phyloP scores from a whole-genome alignment of 2,888 invertebrate genomes.

The Eupithecia pulchellata region DNA sequence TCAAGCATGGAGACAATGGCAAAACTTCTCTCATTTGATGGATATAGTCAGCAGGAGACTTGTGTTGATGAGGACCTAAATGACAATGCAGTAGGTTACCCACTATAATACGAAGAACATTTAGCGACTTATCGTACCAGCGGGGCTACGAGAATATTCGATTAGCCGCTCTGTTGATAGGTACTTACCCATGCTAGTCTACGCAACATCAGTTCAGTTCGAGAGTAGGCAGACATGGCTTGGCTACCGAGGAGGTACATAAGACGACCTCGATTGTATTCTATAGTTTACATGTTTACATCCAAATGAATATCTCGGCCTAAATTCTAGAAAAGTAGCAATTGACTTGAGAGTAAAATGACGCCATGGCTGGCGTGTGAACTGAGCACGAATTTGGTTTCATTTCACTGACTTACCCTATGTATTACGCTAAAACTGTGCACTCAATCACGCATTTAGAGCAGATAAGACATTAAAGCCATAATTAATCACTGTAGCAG shows the following conservation, averaged over 20 bases:
- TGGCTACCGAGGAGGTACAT: neutral
- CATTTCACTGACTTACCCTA: conserved; percentile 59
- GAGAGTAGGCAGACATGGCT: neutral
- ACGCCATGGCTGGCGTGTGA: conserved; percentile 33
- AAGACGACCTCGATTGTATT: neutral
- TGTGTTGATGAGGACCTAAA: neutral
- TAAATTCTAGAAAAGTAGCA: neutral
- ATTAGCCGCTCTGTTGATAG: neutral
- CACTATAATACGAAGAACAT: neutral
- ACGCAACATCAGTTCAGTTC: neutral
- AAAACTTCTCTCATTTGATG: neutral
- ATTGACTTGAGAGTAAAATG: conserved; percentile 10
- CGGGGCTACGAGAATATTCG: conserved; percentile 4
- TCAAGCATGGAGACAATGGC: neutral
- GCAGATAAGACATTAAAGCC: conserved; percentile 50
- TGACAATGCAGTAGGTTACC: neutral
- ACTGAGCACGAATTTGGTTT: conserved; percentile 19
- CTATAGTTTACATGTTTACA: neutral
- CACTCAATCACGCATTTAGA: conserved; percentile 50
- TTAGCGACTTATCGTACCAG: neutral
- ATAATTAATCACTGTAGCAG: conserved; percentile 55
- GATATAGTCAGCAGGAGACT: neutral
- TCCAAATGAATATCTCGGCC: neutral
- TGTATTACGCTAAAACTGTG: conserved; percentile 50
- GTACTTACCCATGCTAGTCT: neutral